Percentiles rank a stretch among this genome's conserved stretches.
Conservation (phyloP, 2,888 invertebrate genomes). For the Agriotes lineatus region DNA sequence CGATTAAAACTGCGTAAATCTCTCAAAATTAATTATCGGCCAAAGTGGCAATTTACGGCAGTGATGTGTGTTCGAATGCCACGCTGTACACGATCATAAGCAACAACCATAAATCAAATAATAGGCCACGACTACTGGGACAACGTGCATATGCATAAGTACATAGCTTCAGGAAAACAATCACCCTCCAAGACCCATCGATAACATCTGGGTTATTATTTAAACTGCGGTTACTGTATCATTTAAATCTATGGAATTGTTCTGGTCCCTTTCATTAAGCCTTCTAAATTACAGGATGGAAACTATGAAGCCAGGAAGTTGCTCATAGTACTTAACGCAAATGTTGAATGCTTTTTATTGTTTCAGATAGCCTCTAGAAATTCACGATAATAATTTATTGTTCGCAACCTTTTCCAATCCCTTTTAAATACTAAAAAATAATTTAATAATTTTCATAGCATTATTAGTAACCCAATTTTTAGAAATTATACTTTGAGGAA, state of each 20-base stretch:
- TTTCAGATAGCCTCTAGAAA: too few relatives aligned
- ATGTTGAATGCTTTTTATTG: too few relatives aligned
- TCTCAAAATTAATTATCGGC: conserved; percentile 29
- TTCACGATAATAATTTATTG: too few relatives aligned
- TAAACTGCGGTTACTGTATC: neutral
- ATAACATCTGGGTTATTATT: conserved; percentile 30
- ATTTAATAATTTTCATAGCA: too few relatives aligned
- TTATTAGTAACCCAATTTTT: too few relatives aligned
- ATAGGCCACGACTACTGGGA: conserved; percentile 30
- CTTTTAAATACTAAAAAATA: too few relatives aligned
- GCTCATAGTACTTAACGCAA: neutral
- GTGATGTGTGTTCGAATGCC: conserved; percentile 31
- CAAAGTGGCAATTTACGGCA: conserved; percentile 14
- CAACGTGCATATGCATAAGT: conserved; percentile 27
- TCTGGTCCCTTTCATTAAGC: conserved; percentile 6
- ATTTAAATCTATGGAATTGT: neutral
- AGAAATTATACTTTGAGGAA: too few relatives aligned
- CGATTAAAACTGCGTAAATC: conserved; percentile 29
- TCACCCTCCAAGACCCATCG: conserved; percentile 20
- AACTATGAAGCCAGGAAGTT: neutral
- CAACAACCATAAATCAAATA: conserved; percentile 33
- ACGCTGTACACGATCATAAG: conserved; percentile 30
- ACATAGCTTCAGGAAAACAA: conserved; percentile 29
- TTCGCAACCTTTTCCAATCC: too few relatives aligned
- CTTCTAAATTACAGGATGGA: neutral